Conservation (phyloP, 2,888 invertebrate genomes). For the Phengaris arion region DNA sequence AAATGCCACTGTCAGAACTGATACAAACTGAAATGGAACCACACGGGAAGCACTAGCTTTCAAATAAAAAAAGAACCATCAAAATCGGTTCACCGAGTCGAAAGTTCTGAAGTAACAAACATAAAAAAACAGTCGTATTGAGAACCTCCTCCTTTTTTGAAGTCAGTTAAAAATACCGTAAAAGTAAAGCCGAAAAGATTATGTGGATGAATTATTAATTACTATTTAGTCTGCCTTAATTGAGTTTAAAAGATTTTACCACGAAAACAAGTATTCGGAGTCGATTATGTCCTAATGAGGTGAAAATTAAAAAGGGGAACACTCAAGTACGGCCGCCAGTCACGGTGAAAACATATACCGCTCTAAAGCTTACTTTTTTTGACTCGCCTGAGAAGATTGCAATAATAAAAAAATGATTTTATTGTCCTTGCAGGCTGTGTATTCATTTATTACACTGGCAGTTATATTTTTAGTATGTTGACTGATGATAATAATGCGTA, state of each 20-base stretch:
- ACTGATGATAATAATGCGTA: too few relatives aligned
- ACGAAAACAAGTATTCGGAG: conserved; percentile 11
- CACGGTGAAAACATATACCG: neutral
- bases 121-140: too few relatives aligned
- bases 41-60: too few relatives aligned
- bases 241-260: conserved; percentile 20
- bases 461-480: too few relatives aligned
- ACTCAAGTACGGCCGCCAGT: neutral
- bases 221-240: neutral
- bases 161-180: neutral
- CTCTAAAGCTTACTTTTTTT: neutral
- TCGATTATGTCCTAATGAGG: conserved; percentile 20
- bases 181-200: neutral
- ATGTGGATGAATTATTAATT: too few relatives aligned
- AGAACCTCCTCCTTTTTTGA: too few relatives aligned
- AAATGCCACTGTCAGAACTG: too few relatives aligned
- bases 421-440: neutral
- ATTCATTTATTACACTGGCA: too few relatives aligned
- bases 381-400: neutral
- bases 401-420: neutral
- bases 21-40: too few relatives aligned
- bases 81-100: too few relatives aligned
- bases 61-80: too few relatives aligned
- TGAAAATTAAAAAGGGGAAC: conserved; percentile 19
- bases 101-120: too few relatives aligned